A percentile compares a stretch with the other conserved stretches of the same genome.
Evolutionary conservation across 2,113 vertebrate genomes (phyloP).

Genomic region (Etia nguti): DNA sequence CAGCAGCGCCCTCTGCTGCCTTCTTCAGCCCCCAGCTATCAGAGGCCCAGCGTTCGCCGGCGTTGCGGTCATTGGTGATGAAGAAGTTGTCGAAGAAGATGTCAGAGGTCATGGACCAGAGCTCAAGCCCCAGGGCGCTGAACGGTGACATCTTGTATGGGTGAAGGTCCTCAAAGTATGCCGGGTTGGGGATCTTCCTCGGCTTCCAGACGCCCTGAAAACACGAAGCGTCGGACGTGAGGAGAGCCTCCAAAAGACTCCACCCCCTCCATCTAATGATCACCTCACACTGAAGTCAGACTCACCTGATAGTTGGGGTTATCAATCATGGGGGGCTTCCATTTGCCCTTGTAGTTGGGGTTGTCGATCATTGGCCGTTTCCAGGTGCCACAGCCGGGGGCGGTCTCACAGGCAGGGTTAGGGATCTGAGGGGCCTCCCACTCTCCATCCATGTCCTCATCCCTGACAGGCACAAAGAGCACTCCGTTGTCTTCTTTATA

Average conservation of each 20-base stretch:
- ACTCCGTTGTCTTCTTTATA: neutral
- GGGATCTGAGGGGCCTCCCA: slow-evolving; percentile 97
- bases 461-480: slow-evolving; percentile 68
- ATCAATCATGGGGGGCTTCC: slow-evolving; percentile 97
- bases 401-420: slow-evolving; percentile 88
- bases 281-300: neutral
- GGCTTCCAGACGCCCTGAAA: slow-evolving; percentile 95
- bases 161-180: slow-evolving; percentile 93
- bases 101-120: slow-evolving; percentile 98
- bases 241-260: neutral
- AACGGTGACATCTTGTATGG: slow-evolving; percentile 93
- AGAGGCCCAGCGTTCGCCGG: slow-evolving; percentile 86
- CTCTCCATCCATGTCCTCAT: slow-evolving; percentile 98
- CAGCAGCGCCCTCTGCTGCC: slow-evolving; percentile 91
- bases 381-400: slow-evolving; percentile 92
- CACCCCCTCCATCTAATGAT: neutral
- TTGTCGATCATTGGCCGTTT: slow-evolving; percentile 91
- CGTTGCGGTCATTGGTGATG: slow-evolving; percentile 82
- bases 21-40: slow-evolving; percentile 97
- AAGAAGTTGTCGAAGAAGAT: slow-evolving; percentile 99
- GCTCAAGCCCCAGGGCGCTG: slow-evolving; percentile 89
- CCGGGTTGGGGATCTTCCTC: slow-evolving; percentile 91
- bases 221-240: neutral
- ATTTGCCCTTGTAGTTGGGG: slow-evolving; percentile 96
- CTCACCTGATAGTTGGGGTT: slow-evolving; percentile 95